These are phyloP conservation scores for Hyles lineata DNA, from an alignment of 2,888 invertebrate genomes.

Conservation along the genomic window DNA sequence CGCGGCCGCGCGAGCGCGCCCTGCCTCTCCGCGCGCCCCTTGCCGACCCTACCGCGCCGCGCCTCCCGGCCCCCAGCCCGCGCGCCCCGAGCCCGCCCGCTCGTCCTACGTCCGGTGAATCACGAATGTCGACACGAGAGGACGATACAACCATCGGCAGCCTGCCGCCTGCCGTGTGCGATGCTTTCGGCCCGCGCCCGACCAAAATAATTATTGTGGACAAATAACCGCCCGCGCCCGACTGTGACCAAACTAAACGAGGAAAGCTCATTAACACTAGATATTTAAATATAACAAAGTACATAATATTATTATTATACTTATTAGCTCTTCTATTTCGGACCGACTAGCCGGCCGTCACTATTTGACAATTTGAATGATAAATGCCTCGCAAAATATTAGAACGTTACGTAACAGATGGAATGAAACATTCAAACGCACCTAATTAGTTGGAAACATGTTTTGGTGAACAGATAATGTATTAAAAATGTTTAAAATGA, in stretches of 20 bases:
- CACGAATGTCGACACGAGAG: slow-evolving; percentile 55
- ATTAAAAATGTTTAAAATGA: neutral
- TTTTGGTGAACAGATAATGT: neutral
- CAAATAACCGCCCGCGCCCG: slow-evolving; percentile 42
- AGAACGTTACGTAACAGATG: neutral
- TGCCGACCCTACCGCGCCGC: slow-evolving; percentile 56
- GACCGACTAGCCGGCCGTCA: neutral
- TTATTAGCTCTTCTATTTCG: neutral
- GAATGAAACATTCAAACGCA: neutral
- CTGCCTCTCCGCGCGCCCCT: slow-evolving; percentile 48
- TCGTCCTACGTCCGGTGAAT: slow-evolving; percentile 81
- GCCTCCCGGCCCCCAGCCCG: slow-evolving; percentile 34
- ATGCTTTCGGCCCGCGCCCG: slow-evolving; percentile 37
- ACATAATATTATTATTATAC: neutral
- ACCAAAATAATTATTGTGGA: slow-evolving; percentile 47
- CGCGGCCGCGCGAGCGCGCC: slow-evolving; percentile 60
- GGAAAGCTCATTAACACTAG: neutral
- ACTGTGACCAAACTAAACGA: neutral
- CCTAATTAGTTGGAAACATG: slow-evolving; percentile 10
- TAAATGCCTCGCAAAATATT: neutral
- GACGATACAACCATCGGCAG: slow-evolving; percentile 46
- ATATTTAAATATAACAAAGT: neutral
- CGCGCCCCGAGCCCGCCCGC: slow-evolving; percentile 46
- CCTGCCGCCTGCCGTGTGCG: slow-evolving; percentile 32
- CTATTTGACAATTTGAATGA: neutral